Evolutionary conservation across 2,113 vertebrate species (phyloP).

Genomic region (Boleophthalmus pectinirostris): DNA sequence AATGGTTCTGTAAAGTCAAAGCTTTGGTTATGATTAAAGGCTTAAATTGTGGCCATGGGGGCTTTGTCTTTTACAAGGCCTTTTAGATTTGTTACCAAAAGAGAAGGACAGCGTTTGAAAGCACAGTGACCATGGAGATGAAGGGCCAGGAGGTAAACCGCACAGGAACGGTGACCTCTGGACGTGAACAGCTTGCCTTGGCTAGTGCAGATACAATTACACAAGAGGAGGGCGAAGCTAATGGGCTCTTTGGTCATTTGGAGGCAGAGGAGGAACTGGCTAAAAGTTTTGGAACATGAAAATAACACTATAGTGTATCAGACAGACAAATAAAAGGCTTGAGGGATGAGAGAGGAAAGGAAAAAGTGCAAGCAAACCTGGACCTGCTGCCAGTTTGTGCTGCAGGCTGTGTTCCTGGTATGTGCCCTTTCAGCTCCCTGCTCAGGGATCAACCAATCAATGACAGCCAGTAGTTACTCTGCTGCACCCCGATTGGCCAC

Average conservation of each 20-base stretch:
- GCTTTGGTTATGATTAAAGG: conserved; percentile 50
- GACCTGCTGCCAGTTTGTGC: conserved; percentile 56
- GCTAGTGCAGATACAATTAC: conserved; percentile 49
- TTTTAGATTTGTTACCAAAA: conserved; percentile 41
- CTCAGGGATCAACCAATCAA: conserved; percentile 70
- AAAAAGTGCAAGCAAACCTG: conserved; percentile 24
- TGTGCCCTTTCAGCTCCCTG: conserved; percentile 71
- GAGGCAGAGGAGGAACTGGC: conserved; percentile 16
- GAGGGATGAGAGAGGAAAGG: conserved; percentile 39
- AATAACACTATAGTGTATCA: conserved; percentile 45
- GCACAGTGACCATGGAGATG: conserved; percentile 67
- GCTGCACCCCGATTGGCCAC: conserved; percentile 65
- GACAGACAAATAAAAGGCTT: conserved; percentile 28
- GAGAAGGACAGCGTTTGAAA: conserved; percentile 44
- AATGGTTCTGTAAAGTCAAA: conserved; percentile 20
- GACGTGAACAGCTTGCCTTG: conserved; percentile 29
- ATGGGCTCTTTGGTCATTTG: conserved; percentile 39
- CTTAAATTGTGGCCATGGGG: conserved; percentile 23
- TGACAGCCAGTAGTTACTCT: conserved; percentile 68
- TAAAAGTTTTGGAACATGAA: conserved; percentile 17
- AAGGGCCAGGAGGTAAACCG: conserved; percentile 64
- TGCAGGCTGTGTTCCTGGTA: conserved; percentile 71
- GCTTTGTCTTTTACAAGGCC: conserved; percentile 48
- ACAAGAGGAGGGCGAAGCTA: conserved; percentile 48
- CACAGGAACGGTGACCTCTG: conserved; percentile 64